Percentiles rank a stretch among this genome's conserved stretches.
phyloP scores from a whole-genome alignment of 1,140 invertebrate species.

The Belonocnema kinseyi region DNA sequence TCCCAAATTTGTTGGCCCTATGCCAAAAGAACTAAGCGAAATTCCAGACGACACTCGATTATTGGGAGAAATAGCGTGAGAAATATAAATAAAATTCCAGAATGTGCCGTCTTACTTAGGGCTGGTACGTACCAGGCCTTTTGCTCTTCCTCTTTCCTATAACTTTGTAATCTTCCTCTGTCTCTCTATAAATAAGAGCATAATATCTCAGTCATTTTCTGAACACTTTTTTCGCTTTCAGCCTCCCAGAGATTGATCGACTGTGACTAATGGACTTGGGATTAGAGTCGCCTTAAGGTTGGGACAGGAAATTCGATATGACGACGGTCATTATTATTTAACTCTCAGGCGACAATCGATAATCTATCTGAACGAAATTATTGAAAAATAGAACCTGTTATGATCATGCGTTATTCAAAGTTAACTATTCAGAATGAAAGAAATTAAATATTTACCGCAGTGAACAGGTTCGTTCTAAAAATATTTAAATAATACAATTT shows the following conservation, averaged over 20 bases:
- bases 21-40: constrained; percentile 10
- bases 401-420: too few species aligned
- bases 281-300: neutral
- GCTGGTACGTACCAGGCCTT: neutral
- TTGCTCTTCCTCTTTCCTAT: neutral
- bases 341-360: neutral
- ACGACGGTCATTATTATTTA: neutral
- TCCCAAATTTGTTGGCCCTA: neutral
- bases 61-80: constrained; percentile 26
- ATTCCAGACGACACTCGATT: constrained; percentile 18
- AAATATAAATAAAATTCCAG: constrained; percentile 19
- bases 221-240: neutral
- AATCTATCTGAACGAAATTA: neutral
- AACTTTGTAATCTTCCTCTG: neutral
- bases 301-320: neutral
- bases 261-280: constrained; percentile 2
- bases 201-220: neutral
- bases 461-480: too few species aligned
- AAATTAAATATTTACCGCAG: too few species aligned
- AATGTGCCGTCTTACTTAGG: neutral
- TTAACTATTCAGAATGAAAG: too few species aligned
- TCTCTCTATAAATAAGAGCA: neutral
- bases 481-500: too few species aligned
- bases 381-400: too few species aligned
- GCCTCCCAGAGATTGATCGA: neutral